Evolutionary conservation across 2,888 invertebrate genomes (phyloP), one percentile per base, ranked within the genome.

Genomic region (Piscicola geometra): DNA sequence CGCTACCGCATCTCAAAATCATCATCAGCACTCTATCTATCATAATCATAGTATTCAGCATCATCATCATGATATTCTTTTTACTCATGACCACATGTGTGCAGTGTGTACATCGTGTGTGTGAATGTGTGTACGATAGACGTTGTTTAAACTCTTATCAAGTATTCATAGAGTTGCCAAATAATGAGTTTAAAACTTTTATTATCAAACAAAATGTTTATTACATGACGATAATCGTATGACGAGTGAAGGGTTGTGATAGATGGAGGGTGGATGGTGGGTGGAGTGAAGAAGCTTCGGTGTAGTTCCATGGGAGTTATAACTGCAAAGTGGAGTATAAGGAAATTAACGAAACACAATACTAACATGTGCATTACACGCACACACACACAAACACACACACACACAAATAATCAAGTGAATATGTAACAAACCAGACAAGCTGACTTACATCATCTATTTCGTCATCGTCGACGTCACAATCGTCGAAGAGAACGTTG

Each of bases 401-500:
- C 60, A 21, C n/a, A 21, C 60, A 25, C n/a, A 25, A 25, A 18
- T 56, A 56, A 18, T 56, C 25, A 56, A 0, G 33, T 68, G 66
- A 64, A 33, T 25, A 47, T 15, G 12, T 15, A 47, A 73, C 12
- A 64, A n/a, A 73, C 36, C 30, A 56, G 33, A 71, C 35, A 1
- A 71, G 35, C 25, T 21, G 15, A 79, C 81, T 81, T 77, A 85
- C 84, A 77, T 83, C 84, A 81, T 85, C 85, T 80, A 84, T 84
- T 75, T 84, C 84, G 75, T 83, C 84, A 70, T 83, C 84, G 75
- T 83, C 82, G 12, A 81, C 83, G 85, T 93, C 92, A 88, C 94
- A 93, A 87, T 96, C 94, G 81, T 94, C 94, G 84, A 96, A 96
- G 86, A 94, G 94, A 87, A 96, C 95, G 86, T 95, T 94, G 86